Evolutionary conservation across 2,797 vertebrate genomes (phyloP).

Genomic region (Cyclura pinguis): DNA sequence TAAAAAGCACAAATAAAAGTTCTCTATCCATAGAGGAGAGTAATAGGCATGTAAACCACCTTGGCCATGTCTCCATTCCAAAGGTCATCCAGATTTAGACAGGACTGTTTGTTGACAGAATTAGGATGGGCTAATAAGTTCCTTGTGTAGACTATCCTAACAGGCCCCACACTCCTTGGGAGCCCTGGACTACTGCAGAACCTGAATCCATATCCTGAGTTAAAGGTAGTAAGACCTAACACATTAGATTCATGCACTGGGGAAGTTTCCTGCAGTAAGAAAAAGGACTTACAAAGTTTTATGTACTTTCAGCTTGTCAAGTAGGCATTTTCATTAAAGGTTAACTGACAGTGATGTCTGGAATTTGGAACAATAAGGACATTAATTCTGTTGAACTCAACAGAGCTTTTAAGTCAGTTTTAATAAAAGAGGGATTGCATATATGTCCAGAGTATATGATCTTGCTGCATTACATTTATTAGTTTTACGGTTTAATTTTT

Average conservation of each 20-base stretch:
- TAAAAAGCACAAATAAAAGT: background rate
- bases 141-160: background rate
- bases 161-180: background rate
- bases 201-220: background rate
- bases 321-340: slow-evolving; percentile 20
- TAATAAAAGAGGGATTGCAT: slow-evolving; percentile 70
- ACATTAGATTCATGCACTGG: background rate
- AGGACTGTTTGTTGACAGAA: background rate
- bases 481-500: slow-evolving; percentile 58
- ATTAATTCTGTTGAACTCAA: slow-evolving; percentile 42
- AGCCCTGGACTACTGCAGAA: background rate
- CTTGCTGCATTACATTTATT: slow-evolving; percentile 58
- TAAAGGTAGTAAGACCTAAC: background rate
- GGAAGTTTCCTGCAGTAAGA: background rate
- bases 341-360: slow-evolving; percentile 53
- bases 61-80: background rate
- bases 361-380: slow-evolving; percentile 59
- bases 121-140: background rate
- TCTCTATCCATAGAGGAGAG: background rate
- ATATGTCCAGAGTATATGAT: slow-evolving; percentile 35
- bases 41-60: background rate
- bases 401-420: slow-evolving; percentile 62
- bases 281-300: background rate
- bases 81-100: background rate
- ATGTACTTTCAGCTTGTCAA: background rate